phyloP scores from a whole-genome alignment of 2,113 vertebrate species.

The Romanogobio albipinnatus region DNA sequence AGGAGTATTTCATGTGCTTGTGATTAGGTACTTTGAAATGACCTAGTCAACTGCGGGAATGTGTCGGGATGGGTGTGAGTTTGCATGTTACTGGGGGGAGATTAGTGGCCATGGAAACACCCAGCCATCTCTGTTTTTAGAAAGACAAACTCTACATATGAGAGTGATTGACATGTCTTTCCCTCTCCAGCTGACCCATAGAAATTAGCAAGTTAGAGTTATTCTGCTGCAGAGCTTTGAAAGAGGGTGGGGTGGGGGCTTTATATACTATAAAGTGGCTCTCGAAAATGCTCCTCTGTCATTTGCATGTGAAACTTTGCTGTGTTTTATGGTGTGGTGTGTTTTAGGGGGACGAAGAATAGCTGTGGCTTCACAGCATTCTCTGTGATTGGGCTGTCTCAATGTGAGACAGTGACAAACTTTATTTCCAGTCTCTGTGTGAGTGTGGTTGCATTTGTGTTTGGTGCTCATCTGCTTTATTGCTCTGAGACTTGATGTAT shows the following conservation, averaged over 20 bases:
- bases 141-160: conserved; percentile 97
- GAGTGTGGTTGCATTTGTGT: conserved; percentile 1
- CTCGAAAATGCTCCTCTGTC: conserved; percentile 91
- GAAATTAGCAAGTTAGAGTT: conserved; percentile 97
- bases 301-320: conserved; percentile 98
- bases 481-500: conserved; percentile 8
- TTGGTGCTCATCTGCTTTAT: conserved; percentile 6
- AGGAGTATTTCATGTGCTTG: conserved; percentile 84
- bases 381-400: conserved; percentile 86
- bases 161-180: conserved; percentile 98
- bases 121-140: conserved; percentile 93
- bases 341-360: conserved; percentile 83
- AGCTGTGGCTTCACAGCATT: conserved; percentile 92
- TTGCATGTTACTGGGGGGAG: conserved; percentile 72
- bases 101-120: conserved; percentile 98
- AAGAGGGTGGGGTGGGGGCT: conserved; percentile 68
- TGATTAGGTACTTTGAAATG: conserved; percentile 96
- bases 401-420: conserved; percentile 94
- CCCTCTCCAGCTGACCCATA: conserved; percentile 96
- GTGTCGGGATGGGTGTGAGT: conserved; percentile 66
- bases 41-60: conserved; percentile 91
- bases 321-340: conserved; percentile 80
- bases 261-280: conserved; percentile 90
- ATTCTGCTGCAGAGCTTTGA: conserved; percentile 87
- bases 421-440: conserved; percentile 84